Conservation (phyloP, 2,113 vertebrate species). For the Mystacornis crossleyi region DNA sequence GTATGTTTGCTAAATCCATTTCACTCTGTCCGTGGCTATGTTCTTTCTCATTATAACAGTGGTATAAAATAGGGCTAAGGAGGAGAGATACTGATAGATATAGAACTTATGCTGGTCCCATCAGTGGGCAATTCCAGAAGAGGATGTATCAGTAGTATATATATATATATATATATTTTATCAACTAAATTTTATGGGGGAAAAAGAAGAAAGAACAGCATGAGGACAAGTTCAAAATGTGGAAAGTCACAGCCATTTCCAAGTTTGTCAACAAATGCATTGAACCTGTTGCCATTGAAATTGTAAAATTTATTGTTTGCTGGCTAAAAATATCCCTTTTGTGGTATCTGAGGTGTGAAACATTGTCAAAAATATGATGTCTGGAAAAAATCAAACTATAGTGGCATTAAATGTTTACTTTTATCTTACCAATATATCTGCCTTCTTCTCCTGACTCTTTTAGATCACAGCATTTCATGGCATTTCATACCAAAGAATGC, state of each 20-base stretch:
- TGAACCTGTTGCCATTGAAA: conserved; percentile 70
- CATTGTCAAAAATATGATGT: conserved; percentile 80
- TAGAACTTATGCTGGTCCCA: conserved; percentile 3
- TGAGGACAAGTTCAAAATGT: conserved; percentile 42
- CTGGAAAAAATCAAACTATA: conserved; percentile 74
- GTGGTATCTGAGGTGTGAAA: conserved; percentile 79
- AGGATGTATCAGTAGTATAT: not conserved
- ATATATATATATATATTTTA: conserved; percentile 31
- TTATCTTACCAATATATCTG: conserved; percentile 69
- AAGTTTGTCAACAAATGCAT: conserved; percentile 53
- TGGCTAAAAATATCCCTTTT: conserved; percentile 73
- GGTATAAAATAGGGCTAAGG: conserved; percentile 8
- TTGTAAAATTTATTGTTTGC: conserved; percentile 76
- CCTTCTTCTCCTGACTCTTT: conserved; percentile 17
- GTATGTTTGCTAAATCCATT: conserved; percentile 77
- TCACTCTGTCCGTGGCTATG: conserved; percentile 57
- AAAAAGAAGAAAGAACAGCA: conserved; percentile 26
- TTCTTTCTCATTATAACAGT: conserved; percentile 37
- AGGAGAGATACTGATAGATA: not conserved
- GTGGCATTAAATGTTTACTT: conserved; percentile 85
- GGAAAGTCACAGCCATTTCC: conserved; percentile 42
- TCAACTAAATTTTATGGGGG: conserved; percentile 43
- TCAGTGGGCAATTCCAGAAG: not conserved
- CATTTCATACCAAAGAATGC: not conserved
- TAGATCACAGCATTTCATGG: not conserved